Conservation (phyloP, 2,888 invertebrate species). For the Chaitophorus viminalis region DNA sequence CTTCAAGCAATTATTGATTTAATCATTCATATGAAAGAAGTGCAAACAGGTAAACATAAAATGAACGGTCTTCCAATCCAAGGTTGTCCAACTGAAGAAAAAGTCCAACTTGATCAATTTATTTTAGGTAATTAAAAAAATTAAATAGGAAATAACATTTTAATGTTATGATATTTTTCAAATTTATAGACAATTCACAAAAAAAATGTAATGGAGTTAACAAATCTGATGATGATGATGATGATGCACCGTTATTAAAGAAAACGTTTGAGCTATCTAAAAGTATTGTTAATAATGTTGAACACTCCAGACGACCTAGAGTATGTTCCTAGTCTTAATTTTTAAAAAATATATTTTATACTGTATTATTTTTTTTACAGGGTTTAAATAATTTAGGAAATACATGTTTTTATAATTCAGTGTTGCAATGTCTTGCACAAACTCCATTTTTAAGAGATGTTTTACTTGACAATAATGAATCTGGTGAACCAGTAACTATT, state of each 20-base stretch:
- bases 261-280: slow-evolving; percentile 43
- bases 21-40: slow-evolving; percentile 69
- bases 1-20: slow-evolving; percentile 80
- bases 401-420: slow-evolving; percentile 97
- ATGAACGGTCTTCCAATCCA: slow-evolving; percentile 49
- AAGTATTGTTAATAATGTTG: slow-evolving; percentile 31
- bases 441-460: slow-evolving; percentile 81
- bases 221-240: slow-evolving; percentile 46
- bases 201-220: slow-evolving; percentile 48
- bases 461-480: slow-evolving; percentile 75
- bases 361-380: slow-evolving; percentile 68
- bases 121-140: slow-evolving; percentile 6
- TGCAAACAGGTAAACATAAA: slow-evolving; percentile 47
- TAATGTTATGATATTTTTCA: no score
- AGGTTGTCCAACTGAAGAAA: slow-evolving; percentile 44
- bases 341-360: neutral
- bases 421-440: slow-evolving; percentile 90
- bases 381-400: slow-evolving; percentile 93
- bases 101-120: slow-evolving; percentile 46
- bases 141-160: neutral
- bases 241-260: slow-evolving; percentile 32
- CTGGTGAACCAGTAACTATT: slow-evolving; percentile 72
- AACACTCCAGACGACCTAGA: slow-evolving; percentile 47
- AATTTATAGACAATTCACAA: slow-evolving; percentile 24
- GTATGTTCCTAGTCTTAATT: neutral